Percentiles rank a stretch among this genome's conserved stretches.
These are phyloP conservation scores for Istiophorus platypterus DNA, from an alignment of 2,113 vertebrate species.

Conservation along the genomic window DNA sequence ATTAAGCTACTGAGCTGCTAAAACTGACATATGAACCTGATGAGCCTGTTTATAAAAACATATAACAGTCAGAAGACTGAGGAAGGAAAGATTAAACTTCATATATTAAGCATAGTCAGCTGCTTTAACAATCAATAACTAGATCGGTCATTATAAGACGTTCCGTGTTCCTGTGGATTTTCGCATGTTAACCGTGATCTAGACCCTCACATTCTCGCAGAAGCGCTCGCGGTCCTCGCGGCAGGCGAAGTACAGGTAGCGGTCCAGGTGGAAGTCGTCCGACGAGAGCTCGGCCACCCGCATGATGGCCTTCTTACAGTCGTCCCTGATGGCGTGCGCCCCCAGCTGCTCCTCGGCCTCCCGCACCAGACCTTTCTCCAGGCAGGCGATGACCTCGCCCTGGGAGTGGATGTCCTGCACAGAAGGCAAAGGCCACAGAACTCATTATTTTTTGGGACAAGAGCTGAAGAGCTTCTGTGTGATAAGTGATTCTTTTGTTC, in stretches of 20 bases:
- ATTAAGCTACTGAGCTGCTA: too few species aligned
- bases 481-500: too few species aligned
- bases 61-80: too few species aligned
- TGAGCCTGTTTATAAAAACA: too few species aligned
- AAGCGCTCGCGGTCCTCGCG: conserved; percentile 95
- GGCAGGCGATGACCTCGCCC: conserved; percentile 95
- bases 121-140: too few species aligned
- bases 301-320: conserved; percentile 96
- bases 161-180: not conserved
- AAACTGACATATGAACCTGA: too few species aligned
- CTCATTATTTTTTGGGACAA: too few species aligned
- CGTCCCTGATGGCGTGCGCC: conserved; percentile 86
- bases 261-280: conserved; percentile 95
- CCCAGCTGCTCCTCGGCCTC: conserved; percentile 89
- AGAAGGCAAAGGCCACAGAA: not conserved
- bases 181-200: accelerated
- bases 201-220: conserved; percentile 91
- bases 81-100: too few species aligned
- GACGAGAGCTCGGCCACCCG: conserved; percentile 97
- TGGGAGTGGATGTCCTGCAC: conserved; percentile 95
- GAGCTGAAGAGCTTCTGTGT: too few species aligned
- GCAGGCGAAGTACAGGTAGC: conserved; percentile 95
- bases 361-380: conserved; percentile 94
- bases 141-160: not conserved
- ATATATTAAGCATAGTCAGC: too few species aligned